Evolutionary conservation across 2,113 vertebrate genomes (phyloP), one percentile per base, ranked within the genome.

Genomic region (human (Homo sapiens)): DNA sequence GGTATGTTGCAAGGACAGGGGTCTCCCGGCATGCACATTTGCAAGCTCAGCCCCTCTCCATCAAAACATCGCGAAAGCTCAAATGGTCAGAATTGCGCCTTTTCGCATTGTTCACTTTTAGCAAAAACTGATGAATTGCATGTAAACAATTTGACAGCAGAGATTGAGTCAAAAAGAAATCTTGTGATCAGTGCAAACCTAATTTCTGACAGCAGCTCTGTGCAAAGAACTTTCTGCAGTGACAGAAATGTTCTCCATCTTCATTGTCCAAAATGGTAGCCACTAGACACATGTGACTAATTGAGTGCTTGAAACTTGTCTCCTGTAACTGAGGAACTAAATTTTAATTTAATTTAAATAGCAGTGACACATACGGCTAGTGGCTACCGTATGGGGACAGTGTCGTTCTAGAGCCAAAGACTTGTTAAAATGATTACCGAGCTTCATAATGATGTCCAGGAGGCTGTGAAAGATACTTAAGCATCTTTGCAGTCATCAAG

Each of bases 1-100:
- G 99, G 99, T 99, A 97, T 0, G 98, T 96, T 0, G 0, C 1
- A 0, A 0, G 78, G 72, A 5, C 0, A 8, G 78, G 43, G 79
- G 61, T 12, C 57, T 75, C 90, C 35, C 0, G 17, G 75, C 52
- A 0, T 3, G 3, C 18, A 0, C 30, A 7, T 9, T 50, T 7
- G 22, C 0, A 0, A 25, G 61, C 3, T 1, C 66, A 0, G 35
- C 48, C 22, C 0, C 59, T 66, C 25, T 3, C 16, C 6, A 5
- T 7, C 38, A 59, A 4, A 35, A n/a, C 14, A 4, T 14, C 38
- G 0, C 0, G 0, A 18, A 25, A 55, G 76, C 61, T 61, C 38
- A 1, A 2, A 27, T 12, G 17, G 23, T 43, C 79, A 16, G 50
- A 35, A 3, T 0, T 1, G 16, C 2, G 43, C 43, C 25, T 40